phyloP scores from a whole-genome alignment of 1,140 invertebrate genomes.

The Pseudomyrmex concolor region DNA sequence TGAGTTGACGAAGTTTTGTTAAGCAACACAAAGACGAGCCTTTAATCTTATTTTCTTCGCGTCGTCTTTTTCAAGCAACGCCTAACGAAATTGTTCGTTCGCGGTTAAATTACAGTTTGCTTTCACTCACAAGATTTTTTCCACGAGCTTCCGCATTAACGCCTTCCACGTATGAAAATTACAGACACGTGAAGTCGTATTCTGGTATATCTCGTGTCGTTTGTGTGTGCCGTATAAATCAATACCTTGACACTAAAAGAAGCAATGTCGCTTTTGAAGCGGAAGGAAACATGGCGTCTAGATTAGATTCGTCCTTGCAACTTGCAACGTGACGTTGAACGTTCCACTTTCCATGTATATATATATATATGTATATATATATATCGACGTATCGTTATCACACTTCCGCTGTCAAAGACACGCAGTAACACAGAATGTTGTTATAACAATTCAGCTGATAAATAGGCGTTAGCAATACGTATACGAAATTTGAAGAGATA shows the following conservation, averaged over 20 bases:
- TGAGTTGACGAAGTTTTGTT: slow-evolving; percentile 54
- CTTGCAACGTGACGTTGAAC: background rate
- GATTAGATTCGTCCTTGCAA: background rate
- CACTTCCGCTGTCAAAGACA: too few species aligned
- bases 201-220: background rate
- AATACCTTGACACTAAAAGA: slow-evolving; percentile 8
- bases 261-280: background rate
- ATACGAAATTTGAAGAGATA: background rate
- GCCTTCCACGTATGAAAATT: slow-evolving; percentile 17
- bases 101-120: slow-evolving; percentile 18
- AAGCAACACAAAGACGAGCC: slow-evolving; percentile 48
- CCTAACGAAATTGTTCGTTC: slow-evolving; percentile 6
- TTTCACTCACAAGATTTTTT: background rate
- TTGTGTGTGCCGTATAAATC: background rate
- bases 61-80: background rate
- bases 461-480: background rate
- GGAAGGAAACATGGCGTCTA: background rate
- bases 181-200: background rate
- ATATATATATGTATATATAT: background rate
- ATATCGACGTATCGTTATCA: background rate
- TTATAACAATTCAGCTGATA: too few species aligned
- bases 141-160: too few species aligned
- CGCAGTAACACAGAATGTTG: too few species aligned
- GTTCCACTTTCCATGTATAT: background rate
- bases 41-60: slow-evolving; percentile 37